Conservation (phyloP, 2,113 vertebrate genomes). For the Nibea albiflora region DNA sequence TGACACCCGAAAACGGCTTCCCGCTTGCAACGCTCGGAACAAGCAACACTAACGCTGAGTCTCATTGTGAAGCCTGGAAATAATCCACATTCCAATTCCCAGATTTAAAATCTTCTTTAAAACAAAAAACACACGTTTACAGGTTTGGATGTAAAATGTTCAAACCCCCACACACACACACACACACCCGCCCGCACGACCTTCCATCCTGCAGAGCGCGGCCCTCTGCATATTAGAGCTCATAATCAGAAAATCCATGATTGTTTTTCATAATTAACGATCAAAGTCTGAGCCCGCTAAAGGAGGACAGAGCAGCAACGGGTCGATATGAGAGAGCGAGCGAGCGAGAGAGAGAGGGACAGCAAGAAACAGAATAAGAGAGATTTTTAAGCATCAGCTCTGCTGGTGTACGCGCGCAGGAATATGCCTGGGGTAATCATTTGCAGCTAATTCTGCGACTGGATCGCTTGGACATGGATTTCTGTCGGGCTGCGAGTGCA, state of each 20-base stretch:
- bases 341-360: conserved; percentile 1
- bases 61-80: conserved; percentile 19
- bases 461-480: conserved; percentile 71
- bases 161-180: conserved; percentile 16
- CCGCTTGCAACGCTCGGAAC: conserved; percentile 30
- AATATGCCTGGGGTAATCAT: conserved; percentile 76
- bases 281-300: conserved; percentile 80
- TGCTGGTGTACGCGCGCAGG: conserved; percentile 45
- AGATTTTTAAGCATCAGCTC: conserved; percentile 69
- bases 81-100: conserved; percentile 20
- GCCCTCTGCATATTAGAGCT: conserved; percentile 77
- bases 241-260: conserved; percentile 83
- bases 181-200: conserved; percentile 28
- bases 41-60: neutral
- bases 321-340: conserved; percentile 62
- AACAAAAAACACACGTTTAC: neutral
- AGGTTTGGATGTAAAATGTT: conserved; percentile 45
- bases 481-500: conserved; percentile 52
- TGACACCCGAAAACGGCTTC: conserved; percentile 34
- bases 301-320: conserved; percentile 62
- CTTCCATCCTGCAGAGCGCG: conserved; percentile 55
- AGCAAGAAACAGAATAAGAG: conserved; percentile 57
- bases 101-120: neutral
- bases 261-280: conserved; percentile 83
- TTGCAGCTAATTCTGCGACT: conserved; percentile 73